These are phyloP conservation scores for Tragelaphus strepsiceros DNA, from an alignment of 2,113 vertebrate genomes.

Conservation along the genomic window DNA sequence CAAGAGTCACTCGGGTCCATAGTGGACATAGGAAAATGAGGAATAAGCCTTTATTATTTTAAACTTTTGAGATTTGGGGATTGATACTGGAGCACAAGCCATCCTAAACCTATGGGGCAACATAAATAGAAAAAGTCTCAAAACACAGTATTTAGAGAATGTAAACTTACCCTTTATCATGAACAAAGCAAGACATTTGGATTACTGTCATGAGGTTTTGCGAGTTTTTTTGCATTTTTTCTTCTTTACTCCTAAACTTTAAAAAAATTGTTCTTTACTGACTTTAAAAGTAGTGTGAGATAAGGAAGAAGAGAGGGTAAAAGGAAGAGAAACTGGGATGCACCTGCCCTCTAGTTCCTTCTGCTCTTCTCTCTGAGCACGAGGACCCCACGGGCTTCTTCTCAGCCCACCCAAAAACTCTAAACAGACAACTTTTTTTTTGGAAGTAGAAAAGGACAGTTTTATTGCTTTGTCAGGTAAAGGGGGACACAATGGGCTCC, in stretches of 20 bases:
- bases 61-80: background rate
- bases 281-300: background rate
- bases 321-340: background rate
- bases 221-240: background rate
- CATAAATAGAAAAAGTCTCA: background rate
- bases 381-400: background rate
- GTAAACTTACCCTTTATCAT: background rate
- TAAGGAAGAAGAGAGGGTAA: background rate
- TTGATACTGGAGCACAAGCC: background rate
- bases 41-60: background rate
- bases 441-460: background rate
- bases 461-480: background rate
- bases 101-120: background rate
- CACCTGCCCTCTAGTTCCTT: background rate
- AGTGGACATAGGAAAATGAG: background rate
- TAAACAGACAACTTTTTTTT: background rate
- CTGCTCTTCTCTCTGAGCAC: background rate
- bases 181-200: background rate
- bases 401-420: background rate
- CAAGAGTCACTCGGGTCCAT: background rate
- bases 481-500: background rate
- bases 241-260: background rate
- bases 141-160: background rate
- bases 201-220: background rate
- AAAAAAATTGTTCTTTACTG: background rate